phyloP scores from a whole-genome alignment of 1,140 invertebrate species.

The Cherax destructor region DNA sequence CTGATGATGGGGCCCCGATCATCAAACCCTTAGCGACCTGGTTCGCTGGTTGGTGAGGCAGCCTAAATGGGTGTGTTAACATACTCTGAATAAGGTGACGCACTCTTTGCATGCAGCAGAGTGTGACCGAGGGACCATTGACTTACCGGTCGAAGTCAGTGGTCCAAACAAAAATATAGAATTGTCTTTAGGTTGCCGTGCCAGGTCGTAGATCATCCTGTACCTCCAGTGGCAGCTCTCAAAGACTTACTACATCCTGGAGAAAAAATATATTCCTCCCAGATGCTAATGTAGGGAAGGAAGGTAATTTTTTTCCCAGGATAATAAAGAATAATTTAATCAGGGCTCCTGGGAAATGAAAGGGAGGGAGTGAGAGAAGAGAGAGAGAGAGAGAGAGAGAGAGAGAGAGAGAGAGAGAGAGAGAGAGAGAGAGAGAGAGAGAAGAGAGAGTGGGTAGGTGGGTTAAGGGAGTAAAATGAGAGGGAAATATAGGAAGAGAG shows the following conservation, averaged over 20 bases:
- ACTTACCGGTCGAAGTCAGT: too few species aligned
- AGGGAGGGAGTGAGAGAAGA: neutral
- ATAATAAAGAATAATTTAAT: conserved; percentile 39
- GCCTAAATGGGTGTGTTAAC: too few species aligned
- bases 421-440: conserved; percentile 4
- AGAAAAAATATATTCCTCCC: neutral
- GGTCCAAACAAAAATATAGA: too few species aligned
- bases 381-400: neutral
- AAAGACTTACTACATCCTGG: neutral
- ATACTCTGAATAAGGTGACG: too few species aligned
- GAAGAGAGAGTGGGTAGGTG: neutral
- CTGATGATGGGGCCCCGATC: too few species aligned
- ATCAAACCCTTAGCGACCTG: too few species aligned
- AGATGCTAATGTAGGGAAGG: conserved; percentile 5
- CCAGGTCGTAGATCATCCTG: neutral
- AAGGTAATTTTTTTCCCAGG: neutral
- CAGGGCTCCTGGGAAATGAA: neutral
- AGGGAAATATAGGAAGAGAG: neutral
- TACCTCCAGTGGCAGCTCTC: neutral
- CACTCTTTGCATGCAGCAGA: too few species aligned
- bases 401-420: neutral
- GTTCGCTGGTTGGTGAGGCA: too few species aligned
- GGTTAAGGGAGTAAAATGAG: neutral
- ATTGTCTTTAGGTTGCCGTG: too few species aligned
- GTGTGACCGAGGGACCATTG: too few species aligned